Conservation (phyloP, 2,797 vertebrate species). For the Pangasius mekongensis region DNA sequence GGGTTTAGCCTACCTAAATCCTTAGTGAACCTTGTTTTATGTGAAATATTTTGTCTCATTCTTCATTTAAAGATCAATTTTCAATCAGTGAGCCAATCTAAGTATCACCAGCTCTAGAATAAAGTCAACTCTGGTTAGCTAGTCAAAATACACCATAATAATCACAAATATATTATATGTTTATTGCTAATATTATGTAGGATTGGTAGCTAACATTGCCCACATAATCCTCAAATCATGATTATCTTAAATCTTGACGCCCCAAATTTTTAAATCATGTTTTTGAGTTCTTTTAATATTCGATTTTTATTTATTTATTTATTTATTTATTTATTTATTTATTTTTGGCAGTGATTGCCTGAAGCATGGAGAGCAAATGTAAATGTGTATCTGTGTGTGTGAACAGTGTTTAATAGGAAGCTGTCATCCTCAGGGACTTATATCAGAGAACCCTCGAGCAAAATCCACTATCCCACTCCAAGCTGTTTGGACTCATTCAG, state of each 20-base stretch:
- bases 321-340: no score
- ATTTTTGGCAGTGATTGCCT: slow-evolving; percentile 47
- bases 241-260: neutral
- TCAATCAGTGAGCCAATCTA: neutral
- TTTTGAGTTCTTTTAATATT: neutral
- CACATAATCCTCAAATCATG: neutral
- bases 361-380: slow-evolving; percentile 51
- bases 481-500: slow-evolving; percentile 46
- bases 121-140: neutral
- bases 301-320: no score
- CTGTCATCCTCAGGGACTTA: slow-evolving; percentile 45
- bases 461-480: slow-evolving; percentile 48
- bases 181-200: neutral
- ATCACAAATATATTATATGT: neutral
- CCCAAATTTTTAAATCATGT: neutral
- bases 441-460: slow-evolving; percentile 47
- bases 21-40: neutral
- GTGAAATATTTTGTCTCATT: neutral
- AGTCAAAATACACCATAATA: neutral
- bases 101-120: neutral
- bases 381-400: slow-evolving; percentile 45
- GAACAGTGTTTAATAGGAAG: slow-evolving; percentile 37
- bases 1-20: neutral
- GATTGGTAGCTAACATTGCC: neutral
- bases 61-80: neutral